A percentile compares a stretch with the other conserved stretches of the same genome.
Conservation (phyloP, 30 jellyfish, hydroid and myxozoan genomes). For the Cassiopea xamachana region DNA sequence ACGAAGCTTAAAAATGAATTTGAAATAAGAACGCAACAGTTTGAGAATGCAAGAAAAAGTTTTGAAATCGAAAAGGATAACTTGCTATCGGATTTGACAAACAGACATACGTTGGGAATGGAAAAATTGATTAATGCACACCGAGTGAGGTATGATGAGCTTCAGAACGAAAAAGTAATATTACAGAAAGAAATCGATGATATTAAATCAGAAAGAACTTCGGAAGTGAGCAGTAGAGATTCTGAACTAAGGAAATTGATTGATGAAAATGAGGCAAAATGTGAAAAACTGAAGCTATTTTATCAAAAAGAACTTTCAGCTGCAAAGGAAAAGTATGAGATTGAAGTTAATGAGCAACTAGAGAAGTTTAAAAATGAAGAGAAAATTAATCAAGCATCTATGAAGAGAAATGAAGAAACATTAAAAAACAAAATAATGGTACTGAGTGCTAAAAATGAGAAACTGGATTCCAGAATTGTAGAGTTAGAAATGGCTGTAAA, state of each 20-base stretch:
- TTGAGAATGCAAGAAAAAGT: slow-evolving; percentile 43
- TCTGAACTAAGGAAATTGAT: slow-evolving; percentile 45
- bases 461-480: slow-evolving; percentile 30
- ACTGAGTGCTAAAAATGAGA: slow-evolving; percentile 43
- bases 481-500: slow-evolving; percentile 11
- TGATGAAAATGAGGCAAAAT: slow-evolving; percentile 73
- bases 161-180: slow-evolving; percentile 45
- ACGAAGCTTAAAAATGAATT: slow-evolving; percentile 46
- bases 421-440: slow-evolving; percentile 39
- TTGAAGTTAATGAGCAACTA: slow-evolving; percentile 9
- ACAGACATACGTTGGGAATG: slow-evolving; percentile 72
- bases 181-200: slow-evolving; percentile 40
- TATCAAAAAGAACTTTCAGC: slow-evolving; percentile 79
- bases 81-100: slow-evolving; percentile 30
- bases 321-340: slow-evolving; percentile 54
- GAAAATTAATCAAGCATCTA: slow-evolving; percentile 25
- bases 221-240: slow-evolving; percentile 20
- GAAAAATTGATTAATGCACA: slow-evolving; percentile 78
- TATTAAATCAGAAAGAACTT: slow-evolving; percentile 9
- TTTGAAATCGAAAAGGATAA: slow-evolving; percentile 60
- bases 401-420: slow-evolving; percentile 54
- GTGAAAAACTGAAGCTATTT: slow-evolving; percentile 70
- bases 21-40: slow-evolving; percentile 65
- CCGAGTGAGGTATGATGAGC: slow-evolving; percentile 69
- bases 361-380: slow-evolving; percentile 59